phyloP scores from a whole-genome alignment of 1,140 invertebrate genomes.

The Hetaerina americana region DNA sequence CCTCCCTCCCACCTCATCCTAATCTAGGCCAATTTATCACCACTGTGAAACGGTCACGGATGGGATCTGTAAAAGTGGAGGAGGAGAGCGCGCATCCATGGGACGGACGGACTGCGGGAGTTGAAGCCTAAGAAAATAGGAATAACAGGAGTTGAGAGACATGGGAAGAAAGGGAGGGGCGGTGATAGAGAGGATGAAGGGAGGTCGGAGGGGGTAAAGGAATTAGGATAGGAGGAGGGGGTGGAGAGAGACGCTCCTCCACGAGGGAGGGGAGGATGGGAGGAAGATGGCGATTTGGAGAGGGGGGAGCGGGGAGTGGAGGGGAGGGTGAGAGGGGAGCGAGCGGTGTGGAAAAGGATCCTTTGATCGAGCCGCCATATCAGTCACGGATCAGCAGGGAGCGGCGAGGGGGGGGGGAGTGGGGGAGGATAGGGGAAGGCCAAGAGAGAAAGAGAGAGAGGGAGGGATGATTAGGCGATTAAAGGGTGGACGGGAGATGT shows the following conservation, averaged over 20 bases:
- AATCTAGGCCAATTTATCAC: neutral
- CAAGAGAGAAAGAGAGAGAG: too few relatives aligned
- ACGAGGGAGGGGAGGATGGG: neutral
- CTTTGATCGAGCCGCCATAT: neutral
- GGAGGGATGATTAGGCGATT: neutral
- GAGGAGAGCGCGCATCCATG: too few relatives aligned
- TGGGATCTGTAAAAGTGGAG: too few relatives aligned
- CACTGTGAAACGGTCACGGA: neutral
- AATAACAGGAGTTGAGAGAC: neutral
- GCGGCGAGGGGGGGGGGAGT: neutral
- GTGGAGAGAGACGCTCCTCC: neutral
- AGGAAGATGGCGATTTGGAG: neutral
- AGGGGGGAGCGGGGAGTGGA: neutral
- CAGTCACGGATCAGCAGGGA: neutral
- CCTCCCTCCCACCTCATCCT: neutral
- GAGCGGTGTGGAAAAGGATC: neutral
- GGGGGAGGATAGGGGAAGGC: too few relatives aligned
- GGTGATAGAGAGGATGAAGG: neutral
- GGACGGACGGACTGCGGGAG: neutral
- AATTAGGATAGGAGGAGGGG: neutral
- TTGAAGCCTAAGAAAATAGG: neutral
- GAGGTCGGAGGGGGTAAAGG: neutral
- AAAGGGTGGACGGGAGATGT: too few relatives aligned
- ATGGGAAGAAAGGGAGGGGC: neutral
- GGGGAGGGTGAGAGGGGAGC: neutral